Evolutionary conservation across 2,888 invertebrate species (phyloP).

Genomic region (Lasioglossum malachurum): DNA sequence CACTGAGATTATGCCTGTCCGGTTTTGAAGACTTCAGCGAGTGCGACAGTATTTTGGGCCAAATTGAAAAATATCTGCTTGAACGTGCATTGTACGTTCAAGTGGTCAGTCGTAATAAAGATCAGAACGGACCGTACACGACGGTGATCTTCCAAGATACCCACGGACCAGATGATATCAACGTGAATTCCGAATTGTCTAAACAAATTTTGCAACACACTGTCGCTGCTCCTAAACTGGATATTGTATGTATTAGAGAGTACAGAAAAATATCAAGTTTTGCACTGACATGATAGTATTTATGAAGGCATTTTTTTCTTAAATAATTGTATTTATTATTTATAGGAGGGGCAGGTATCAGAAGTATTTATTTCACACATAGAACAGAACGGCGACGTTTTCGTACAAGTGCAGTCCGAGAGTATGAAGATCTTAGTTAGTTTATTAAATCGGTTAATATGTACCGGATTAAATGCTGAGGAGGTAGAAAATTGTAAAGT

Average conservation of each 20-base stretch:
- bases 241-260: constrained; percentile 55
- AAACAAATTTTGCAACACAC: constrained; percentile 86
- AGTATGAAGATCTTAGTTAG: constrained; percentile 78
- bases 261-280: background rate
- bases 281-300: background rate
- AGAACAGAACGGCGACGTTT: constrained; percentile 84
- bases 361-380: constrained; percentile 84
- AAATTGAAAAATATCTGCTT: constrained; percentile 85
- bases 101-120: constrained; percentile 81
- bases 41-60: constrained; percentile 81
- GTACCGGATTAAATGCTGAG: constrained; percentile 55
- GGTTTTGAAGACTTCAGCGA: constrained; percentile 89
- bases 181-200: constrained; percentile 88
- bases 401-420: constrained; percentile 83
- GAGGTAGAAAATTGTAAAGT: constrained; percentile 58
- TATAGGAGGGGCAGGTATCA: constrained; percentile 57
- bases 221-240: constrained; percentile 81
- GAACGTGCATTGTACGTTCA: constrained; percentile 87
- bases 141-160: constrained; percentile 89
- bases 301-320: background rate
- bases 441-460: constrained; percentile 75
- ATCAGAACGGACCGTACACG: constrained; percentile 85
- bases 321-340: constrained; percentile 17
- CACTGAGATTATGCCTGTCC: constrained; percentile 89
- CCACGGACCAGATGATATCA: constrained; percentile 87